Percentiles rank a stretch among this genome's conserved stretches.
Evolutionary conservation across 2,797 vertebrate genomes (phyloP).

Genomic region (Hippocampus kuda): DNA sequence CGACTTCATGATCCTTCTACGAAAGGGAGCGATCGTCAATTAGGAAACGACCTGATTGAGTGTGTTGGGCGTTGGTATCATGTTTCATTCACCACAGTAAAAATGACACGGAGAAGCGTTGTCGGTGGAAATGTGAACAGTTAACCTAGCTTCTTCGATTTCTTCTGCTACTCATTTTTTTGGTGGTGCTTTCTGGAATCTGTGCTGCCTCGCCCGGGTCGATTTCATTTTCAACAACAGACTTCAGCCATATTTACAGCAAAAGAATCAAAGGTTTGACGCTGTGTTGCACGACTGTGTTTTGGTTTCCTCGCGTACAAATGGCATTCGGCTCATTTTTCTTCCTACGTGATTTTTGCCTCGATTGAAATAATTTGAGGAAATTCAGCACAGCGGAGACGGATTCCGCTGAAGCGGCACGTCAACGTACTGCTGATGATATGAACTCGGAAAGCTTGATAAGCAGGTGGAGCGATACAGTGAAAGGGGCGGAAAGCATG

Average conservation of each 20-base stretch:
- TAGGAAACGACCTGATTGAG: no score
- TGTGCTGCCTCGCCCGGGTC: no score
- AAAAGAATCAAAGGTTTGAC: no score
- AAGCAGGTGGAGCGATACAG: constrained; percentile 16
- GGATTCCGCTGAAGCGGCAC: constrained; percentile 39
- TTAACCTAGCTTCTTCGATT: constrained; percentile 13
- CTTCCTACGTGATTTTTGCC: neutral
- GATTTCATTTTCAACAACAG: no score
- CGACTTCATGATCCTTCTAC: no score
- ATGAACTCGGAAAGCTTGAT: constrained; percentile 21
- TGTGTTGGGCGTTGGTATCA: no score
- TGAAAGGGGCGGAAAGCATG: constrained; percentile 24
- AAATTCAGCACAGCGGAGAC: constrained; percentile 35
- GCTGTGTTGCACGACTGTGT: no score
- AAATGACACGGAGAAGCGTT: neutral
- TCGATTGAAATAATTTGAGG: constrained; percentile 42
- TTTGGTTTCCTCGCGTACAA: neutral
- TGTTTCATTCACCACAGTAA: neutral
- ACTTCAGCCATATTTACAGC: no score
- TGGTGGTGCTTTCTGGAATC: no score
- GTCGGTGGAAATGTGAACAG: neutral
- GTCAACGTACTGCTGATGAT: constrained; percentile 23
- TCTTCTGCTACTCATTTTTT: no score
- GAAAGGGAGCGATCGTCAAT: no score
- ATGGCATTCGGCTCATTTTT: constrained; percentile 45